Evolutionary conservation across 1,140 invertebrate genomes (phyloP).

Genomic region (Drosophila orena): DNA sequence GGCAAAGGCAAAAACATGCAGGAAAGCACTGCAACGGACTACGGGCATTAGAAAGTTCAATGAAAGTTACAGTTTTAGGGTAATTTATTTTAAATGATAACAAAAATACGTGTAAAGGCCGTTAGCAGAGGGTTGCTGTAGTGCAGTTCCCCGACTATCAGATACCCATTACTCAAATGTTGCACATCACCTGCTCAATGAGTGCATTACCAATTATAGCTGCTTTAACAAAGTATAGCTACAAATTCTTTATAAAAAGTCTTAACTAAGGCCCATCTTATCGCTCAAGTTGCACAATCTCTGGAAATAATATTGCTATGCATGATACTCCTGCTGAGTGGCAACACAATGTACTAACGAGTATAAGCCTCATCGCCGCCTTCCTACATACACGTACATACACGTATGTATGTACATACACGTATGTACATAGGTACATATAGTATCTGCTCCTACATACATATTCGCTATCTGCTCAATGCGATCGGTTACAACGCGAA

Average conservation of each 20-base stretch:
- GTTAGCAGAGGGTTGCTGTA: background rate
- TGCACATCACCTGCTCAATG: too few relatives aligned
- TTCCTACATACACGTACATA: too few relatives aligned
- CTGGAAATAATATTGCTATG: background rate
- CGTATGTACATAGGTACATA: background rate
- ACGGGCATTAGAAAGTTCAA: conserved; percentile 63
- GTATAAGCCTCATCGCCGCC: too few relatives aligned
- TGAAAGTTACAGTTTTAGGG: conserved; percentile 39
- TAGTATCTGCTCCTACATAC: background rate
- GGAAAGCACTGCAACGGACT: background rate
- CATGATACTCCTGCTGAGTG: background rate
- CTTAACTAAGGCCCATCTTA: background rate
- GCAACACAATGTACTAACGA: background rate
- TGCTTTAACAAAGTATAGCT: too few relatives aligned
- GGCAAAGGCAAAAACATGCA: background rate
- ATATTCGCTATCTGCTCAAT: conserved; percentile 37
- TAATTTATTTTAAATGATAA: conserved; percentile 22
- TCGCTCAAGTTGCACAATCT: background rate
- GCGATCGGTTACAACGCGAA: conserved; percentile 46
- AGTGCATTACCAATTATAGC: too few relatives aligned
- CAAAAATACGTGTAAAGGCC: background rate
- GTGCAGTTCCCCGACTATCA: too few relatives aligned
- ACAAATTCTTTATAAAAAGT: too few relatives aligned
- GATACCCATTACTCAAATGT: too few relatives aligned
- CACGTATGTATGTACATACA: too few relatives aligned